Conservation (phyloP, 2,797 vertebrate genomes). For the Choloepus didactylus region DNA sequence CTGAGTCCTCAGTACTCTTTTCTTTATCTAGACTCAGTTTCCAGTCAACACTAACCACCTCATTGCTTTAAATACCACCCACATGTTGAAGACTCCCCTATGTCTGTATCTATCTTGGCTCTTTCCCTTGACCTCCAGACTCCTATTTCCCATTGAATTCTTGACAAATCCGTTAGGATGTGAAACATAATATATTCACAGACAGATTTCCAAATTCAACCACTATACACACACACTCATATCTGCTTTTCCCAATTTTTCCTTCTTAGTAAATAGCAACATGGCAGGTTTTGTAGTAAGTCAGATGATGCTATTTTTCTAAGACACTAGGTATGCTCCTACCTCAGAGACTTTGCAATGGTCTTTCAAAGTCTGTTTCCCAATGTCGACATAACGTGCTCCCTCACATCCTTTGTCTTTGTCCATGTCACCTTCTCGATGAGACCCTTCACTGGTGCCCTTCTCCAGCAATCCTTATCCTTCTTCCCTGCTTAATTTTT, state of each 20-base stretch:
- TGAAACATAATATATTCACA: neutral
- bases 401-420: neutral
- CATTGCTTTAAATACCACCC: neutral
- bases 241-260: neutral
- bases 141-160: neutral
- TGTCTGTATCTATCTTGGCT: neutral
- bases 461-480: neutral
- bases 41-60: neutral
- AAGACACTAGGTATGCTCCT: neutral
- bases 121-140: neutral
- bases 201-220: neutral
- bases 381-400: neutral
- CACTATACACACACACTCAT: neutral
- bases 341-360: neutral
- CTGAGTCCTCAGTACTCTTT: neutral
- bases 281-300: neutral
- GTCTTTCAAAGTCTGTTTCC: neutral
- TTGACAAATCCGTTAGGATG: neutral
- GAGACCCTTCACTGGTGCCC: neutral
- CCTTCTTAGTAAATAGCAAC: neutral
- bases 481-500: neutral
- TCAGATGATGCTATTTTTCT: neutral
- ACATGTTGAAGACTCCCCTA: neutral
- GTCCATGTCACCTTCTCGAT: neutral
- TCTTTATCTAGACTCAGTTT: neutral